Base-by-base conservation (phyloP, 1,140 invertebrate species). In the Psilanteris sp. region DNA sequence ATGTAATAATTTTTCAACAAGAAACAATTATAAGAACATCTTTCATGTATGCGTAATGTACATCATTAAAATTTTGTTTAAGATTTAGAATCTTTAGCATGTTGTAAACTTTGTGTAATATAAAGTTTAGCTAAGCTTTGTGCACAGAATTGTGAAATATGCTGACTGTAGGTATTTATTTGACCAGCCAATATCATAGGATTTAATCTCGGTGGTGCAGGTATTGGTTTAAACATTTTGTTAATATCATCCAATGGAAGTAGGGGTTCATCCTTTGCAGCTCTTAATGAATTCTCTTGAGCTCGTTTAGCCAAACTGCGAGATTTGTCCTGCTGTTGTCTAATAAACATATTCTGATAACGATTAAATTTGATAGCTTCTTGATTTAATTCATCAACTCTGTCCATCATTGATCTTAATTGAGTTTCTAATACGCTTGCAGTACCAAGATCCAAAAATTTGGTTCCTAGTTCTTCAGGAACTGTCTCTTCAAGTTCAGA, bases 341-440 rank as follows among this genome's bases (percentile, higher is more conserved):
- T 90, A 26, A 94, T 92, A 7, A 96, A 93, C 80, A 96, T 90
- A 80, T 96, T 94, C 87, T 98, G 96, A 88, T 96, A 98, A 71
- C 98, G 94, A 81, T 98, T 96, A 87, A 97, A 98, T 83, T 99
- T 98, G 81, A 96, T 97, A 0, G 97, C 95, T 85, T 99, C 97
- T 87, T 98, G 97, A 81, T 97, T 97, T 5, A 99, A 86, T 84
- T 99, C 97, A 87, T 99, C 98, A 0, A 99, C 96, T 78, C 96
- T 92, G 76, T 98, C 97, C 93, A 99, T 98, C 78, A 99, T 86
- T 79, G 95, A 94, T 41, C 97, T 92, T 26, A 99, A 89, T 83
- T 98, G 97, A 77, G 94, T 97, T 90, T 99, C 98, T 67, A 99
- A 89, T 10, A 98, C 95, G 59, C 93, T 95, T 48, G 95, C 94